Evolutionary conservation across 2,797 vertebrate species (phyloP).

Genomic region (Macroramphosus scolopax): DNA sequence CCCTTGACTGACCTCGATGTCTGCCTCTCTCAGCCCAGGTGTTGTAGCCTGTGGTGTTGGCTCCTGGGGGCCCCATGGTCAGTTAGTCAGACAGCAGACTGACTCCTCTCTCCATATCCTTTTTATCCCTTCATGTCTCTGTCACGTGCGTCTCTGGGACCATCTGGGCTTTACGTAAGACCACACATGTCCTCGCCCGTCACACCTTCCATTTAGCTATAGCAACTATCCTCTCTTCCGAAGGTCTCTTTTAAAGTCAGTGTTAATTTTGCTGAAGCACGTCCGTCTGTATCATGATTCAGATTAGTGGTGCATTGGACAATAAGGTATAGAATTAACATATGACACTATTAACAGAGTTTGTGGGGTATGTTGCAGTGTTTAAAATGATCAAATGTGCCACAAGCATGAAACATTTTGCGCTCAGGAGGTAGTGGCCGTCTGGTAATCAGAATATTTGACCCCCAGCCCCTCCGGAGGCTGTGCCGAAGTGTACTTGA

Average conservation of each 20-base stretch:
- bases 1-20: conserved; percentile 31
- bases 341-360: neutral
- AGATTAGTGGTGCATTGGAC: no score
- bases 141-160: conserved; percentile 63
- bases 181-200: conserved; percentile 36
- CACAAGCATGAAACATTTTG: conserved; percentile 8
- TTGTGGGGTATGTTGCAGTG: no score
- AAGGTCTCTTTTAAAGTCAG: conserved; percentile 29
- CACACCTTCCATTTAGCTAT: conserved; percentile 24
- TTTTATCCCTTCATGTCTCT: conserved; percentile 25
- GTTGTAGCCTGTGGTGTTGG: conserved; percentile 54
- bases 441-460: no score
- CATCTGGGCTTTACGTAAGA: conserved; percentile 78
- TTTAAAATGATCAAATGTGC: no score
- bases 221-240: conserved; percentile 29
- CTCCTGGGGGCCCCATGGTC: conserved; percentile 48
- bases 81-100: conserved; percentile 42
- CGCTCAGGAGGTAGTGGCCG: no score
- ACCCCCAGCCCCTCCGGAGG: no score
- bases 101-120: conserved; percentile 26
- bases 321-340: no score
- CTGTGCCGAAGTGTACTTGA: no score
- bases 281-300: neutral
- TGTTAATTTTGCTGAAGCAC: neutral
- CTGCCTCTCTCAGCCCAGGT: conserved; percentile 47